Evolutionary conservation across 2,797 vertebrate species (phyloP), one percentile per base, ranked within the genome.

Genomic region (Gymnodraco acuticeps): DNA sequence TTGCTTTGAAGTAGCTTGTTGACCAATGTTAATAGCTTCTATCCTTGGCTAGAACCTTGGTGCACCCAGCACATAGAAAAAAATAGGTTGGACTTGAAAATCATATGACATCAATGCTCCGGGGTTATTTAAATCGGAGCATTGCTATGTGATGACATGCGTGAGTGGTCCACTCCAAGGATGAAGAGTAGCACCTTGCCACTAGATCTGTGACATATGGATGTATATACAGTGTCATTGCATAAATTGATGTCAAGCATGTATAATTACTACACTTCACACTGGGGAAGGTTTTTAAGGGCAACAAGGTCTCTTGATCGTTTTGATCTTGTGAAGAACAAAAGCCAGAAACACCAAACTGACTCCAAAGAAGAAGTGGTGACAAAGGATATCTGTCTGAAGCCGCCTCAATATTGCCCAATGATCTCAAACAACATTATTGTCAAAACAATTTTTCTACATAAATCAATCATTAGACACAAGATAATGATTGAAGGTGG

Each of bases 1-100:
- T 72, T 19, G 23, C 75, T 84, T 83, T 86, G 73, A 87, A 89
- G 85, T 75, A 42, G 33, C 79, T 81, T 78, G 43, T 51, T 75
- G 16, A 70, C 80, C 69, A 67, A 46, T 23, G 19, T 42, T 76
- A 77, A 78, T 68, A 61, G 20, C 31, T 15, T 10, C 6, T 31
- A 48, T 31, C 61, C 13, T 61, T 33, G 50, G 48, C 14, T 2
- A 31, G 52, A n/a, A 64, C 54, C 38, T n/a, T 17, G 3, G 41
- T 38, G 48, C 20, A 50, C 7, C 53, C 2, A 48, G 38, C 41
- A 38, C 3, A 54, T 38, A 9, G 8, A 38, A 7, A 27, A 56
- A 58, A 33, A 42, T 45, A n/a, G 11, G 3, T 15, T 65, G 19
- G 15, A 14, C 63, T 71, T 0, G 47, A 23, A 70, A 61, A 56